Conservation (phyloP, 2,113 vertebrate genomes). For the Equus przewalskii region DNA sequence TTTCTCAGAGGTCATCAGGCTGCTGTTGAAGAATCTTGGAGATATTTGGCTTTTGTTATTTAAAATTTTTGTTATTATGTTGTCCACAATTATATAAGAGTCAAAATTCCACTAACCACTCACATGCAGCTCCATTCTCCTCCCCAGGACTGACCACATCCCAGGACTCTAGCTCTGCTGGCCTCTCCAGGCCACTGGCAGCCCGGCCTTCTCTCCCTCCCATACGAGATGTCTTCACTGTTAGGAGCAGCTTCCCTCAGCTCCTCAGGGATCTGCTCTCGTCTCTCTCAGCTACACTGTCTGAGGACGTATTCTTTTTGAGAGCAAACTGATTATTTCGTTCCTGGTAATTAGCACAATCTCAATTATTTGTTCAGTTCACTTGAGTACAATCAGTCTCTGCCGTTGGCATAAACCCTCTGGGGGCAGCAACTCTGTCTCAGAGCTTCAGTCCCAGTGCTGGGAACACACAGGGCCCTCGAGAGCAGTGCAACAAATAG, state of each 20-base stretch:
- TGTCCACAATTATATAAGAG: not conserved
- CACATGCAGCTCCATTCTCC: not conserved
- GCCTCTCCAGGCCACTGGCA: not conserved
- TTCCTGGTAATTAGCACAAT: not conserved
- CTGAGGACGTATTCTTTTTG: not conserved
- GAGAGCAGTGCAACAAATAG: accelerated
- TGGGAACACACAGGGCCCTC: not conserved
- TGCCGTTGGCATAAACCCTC: not conserved
- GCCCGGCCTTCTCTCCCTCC: not conserved
- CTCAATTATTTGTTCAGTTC: not conserved
- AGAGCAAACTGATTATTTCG: not conserved
- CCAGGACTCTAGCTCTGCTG: not conserved
- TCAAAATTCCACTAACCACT: not conserved
- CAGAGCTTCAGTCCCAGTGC: no score
- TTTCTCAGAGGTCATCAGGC: not conserved
- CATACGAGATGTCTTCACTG: not conserved
- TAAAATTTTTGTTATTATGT: not conserved
- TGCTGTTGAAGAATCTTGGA: not conserved
- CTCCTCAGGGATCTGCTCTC: not conserved
- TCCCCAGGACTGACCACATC: not conserved
- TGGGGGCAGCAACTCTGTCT: not conserved
- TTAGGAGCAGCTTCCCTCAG: no score
- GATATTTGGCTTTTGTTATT: not conserved
- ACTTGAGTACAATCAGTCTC: not conserved
- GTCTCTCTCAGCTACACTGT: not conserved